Base-by-base conservation (phyloP, 2,797 vertebrate genomes). In the Graptemys geographica region DNA sequence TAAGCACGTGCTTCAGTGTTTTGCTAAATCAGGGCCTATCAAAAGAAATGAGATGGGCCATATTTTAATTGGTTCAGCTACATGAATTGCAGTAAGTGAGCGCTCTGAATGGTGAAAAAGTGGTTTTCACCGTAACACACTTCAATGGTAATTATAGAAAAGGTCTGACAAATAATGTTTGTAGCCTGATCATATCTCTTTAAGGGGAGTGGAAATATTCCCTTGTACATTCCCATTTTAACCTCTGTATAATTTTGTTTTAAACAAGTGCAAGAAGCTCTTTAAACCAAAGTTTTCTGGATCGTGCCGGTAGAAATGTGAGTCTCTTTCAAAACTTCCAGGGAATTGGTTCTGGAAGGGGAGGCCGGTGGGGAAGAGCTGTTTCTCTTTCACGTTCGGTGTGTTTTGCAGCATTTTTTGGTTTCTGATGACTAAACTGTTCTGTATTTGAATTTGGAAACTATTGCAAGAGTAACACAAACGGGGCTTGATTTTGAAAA, bases 401-500 rank as follows among this genome's bases (percentile, higher is more conserved):
- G 59, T 84, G 72, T 84, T 96, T 89, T 47, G 51, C 44, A 2
- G 80, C 53, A 2, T 89, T 91, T 89, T 90, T 56, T 84, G 51
- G 87, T 95, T 97, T 95, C 93, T 97, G 97, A 97, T 97, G 96
- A 97, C 94, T 96, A 81, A 96, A 87, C 93, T 83, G 82, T 95
- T 96, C 92, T 91, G 83, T 87, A 92, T 95, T 95, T 95, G 90
- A 76, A 95, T 88, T 94, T 97, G 93, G 96, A 93, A 96, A 93
- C 87, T 86, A 86, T 93, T 92, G 81, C 2, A 3, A 83, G 84
- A 96, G 83, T 76, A 47, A 94, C 93, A 97, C 94, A 96, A 98
- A 96, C 84, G 86, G 47, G 57, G 89, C 96, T 97, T 97, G 97
- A 97, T 97, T 98, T 96, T 93, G 97, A 95, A 92, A 96, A 97